phyloP scores from a whole-genome alignment of 2,113 vertebrate species.

The Colius striatus region DNA sequence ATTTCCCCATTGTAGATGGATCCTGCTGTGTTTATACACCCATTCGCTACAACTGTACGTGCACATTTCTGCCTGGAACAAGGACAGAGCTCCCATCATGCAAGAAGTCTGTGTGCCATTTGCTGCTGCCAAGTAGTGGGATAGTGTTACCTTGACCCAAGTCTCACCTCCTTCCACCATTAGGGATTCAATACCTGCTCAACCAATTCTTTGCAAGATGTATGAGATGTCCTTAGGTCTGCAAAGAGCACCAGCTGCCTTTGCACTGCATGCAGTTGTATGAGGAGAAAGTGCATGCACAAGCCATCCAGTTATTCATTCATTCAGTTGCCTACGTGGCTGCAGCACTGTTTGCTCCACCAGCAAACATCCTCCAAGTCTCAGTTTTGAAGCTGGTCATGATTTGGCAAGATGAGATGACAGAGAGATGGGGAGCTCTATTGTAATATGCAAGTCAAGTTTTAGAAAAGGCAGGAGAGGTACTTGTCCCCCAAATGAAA shows the following conservation, averaged over 20 bases:
- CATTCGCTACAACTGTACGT: neutral
- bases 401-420: neutral
- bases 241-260: neutral
- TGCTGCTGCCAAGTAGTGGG: neutral
- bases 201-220: neutral
- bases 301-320: neutral
- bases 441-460: neutral
- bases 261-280: too few relatives aligned
- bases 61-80: neutral
- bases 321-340: fast-evolving
- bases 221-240: neutral
- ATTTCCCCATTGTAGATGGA: neutral
- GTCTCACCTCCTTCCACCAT: neutral
- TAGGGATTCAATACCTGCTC: neutral
- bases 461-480: neutral
- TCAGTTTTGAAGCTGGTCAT: neutral
- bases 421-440: neutral
- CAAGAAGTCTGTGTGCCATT: fast-evolving
- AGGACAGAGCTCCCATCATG: neutral
- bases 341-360: neutral
- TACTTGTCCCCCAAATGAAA: neutral
- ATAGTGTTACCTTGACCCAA: neutral
- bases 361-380: neutral
- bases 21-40: constrained; percentile 1
- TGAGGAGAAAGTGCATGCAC: neutral